Percentiles rank a stretch among this genome's conserved stretches.
Evolutionary conservation across 2,888 invertebrate genomes (phyloP).

Genomic region (Oscheius myriophilus): DNA sequence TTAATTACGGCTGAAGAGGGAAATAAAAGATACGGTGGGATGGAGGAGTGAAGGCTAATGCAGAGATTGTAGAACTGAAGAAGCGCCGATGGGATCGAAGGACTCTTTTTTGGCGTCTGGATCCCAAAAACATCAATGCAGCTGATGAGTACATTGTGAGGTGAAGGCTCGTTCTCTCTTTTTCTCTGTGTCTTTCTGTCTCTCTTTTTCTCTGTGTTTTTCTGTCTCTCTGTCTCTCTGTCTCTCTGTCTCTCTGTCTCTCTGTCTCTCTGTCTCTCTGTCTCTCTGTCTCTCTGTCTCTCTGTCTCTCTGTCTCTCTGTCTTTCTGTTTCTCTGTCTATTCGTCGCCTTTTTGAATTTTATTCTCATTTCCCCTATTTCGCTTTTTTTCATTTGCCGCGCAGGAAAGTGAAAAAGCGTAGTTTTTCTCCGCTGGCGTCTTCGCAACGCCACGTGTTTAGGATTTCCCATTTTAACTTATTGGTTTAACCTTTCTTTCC

Average conservation of each 20-base stretch:
- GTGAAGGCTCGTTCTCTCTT: conserved; percentile 23
- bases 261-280: too few relatives aligned
- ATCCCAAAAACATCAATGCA: conserved; percentile 40
- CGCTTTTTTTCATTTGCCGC: not conserved
- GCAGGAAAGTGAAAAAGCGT: not conserved
- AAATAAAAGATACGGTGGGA: conserved; percentile 19
- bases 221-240: not conserved
- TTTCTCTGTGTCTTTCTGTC: not conserved
- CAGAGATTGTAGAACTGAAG: conserved; percentile 35
- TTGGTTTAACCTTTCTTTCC: conserved; percentile 15
- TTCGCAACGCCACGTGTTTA: too few relatives aligned
- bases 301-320: too few relatives aligned
- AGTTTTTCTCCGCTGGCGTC: too few relatives aligned
- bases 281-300: too few relatives aligned
- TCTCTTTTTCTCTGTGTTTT: not conserved
- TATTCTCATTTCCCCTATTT: not conserved
- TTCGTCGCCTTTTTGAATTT: not conserved
- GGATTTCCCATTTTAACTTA: too few relatives aligned
- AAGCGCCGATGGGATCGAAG: conserved; percentile 46
- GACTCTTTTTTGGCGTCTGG: conserved; percentile 44
- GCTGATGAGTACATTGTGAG: conserved; percentile 51
- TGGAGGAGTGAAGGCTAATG: not conserved
- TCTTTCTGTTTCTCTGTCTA: not conserved
- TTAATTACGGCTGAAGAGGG: not conserved
- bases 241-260: not conserved